Evolutionary conservation across 2,888 invertebrate species (phyloP), one percentile per base, ranked within the genome.

Genomic region (Trachelus tabidus): DNA sequence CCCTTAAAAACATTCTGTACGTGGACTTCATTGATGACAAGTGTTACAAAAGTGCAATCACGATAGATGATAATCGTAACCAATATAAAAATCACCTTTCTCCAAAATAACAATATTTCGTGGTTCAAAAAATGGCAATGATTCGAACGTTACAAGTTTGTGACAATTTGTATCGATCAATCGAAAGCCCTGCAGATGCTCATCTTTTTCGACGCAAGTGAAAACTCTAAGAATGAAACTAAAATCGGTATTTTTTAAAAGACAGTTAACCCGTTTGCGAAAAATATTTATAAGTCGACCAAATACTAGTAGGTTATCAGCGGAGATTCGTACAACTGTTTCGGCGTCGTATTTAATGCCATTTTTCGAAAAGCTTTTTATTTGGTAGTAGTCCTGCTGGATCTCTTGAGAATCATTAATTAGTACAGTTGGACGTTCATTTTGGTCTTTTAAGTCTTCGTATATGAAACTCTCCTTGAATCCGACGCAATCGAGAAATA

Each of bases 221-320:
- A 35, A 77, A 3, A 73, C 11, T 74, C 33, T 73, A 31, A 77
- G 68, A 74, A 74, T 77, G 34, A 77, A 74, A 40, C 33, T 33
- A 68, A 77, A 15, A 56, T 77, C 73, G 6, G 74, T 40, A 68
- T 34, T 3, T 0, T 74, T 31, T 11, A 68, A 6, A 34, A 23
- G 35, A 73, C 23, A 23, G 4, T 68, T 12, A 11, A 74, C 11
- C n/a, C 56, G 56, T 56, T 40, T 73, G 3, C 77, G 73, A 56
- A 74, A 77, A 56, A 74, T 74, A 68, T 77, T 74, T 15, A 4
- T 40, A 12, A 77, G 33, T 11, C 68, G 40, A 77, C 77, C 77
- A 77, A 11, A 74, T 9, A 68, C 30, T 34, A 69, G 4, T 6
- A 34, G 34, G 30, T 69, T 12, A 40, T 73, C 33, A 77, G 31